Conservation (phyloP, 2,888 invertebrate genomes). For the Labia minor region DNA sequence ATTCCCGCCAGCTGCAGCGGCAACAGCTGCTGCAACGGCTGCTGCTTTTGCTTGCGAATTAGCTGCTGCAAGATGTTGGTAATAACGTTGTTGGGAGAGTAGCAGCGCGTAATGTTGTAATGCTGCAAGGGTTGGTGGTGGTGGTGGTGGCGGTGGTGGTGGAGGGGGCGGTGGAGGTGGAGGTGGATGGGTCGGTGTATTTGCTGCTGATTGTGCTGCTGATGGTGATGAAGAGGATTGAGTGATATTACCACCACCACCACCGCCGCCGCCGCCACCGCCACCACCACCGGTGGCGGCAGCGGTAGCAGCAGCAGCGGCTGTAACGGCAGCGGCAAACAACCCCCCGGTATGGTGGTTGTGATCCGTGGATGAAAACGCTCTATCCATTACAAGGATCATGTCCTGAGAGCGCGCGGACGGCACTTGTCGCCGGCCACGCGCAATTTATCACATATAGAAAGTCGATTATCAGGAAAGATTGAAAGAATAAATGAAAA, state of each 20-base stretch:
- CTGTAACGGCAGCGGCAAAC: background rate
- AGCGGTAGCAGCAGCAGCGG: background rate
- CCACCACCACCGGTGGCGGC: background rate
- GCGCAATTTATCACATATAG: constrained; percentile 1
- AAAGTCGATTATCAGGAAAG: background rate
- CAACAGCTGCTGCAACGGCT: background rate
- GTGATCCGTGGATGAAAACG: background rate
- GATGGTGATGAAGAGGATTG: background rate
- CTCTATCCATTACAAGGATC: background rate
- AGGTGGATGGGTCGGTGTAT: background rate
- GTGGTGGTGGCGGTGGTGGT: constrained; percentile 19
- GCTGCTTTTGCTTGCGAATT: background rate
- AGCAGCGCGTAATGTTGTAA: constrained; percentile 25
- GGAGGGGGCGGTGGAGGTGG: constrained; percentile 20
- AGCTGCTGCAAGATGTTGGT: constrained; percentile 8
- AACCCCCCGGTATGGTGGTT: background rate
- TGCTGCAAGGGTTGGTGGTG: constrained; percentile 21
- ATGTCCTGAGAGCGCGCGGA: background rate
- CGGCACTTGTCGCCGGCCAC: background rate
- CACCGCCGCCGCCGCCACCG: background rate
- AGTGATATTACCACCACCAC: background rate
- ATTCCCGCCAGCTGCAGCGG: background rate
- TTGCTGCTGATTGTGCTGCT: background rate
- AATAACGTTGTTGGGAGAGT: constrained; percentile 23
- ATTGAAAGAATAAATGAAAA: background rate